phyloP scores from a whole-genome alignment of 2,113 vertebrate species.

The Vulpes vulpes region DNA sequence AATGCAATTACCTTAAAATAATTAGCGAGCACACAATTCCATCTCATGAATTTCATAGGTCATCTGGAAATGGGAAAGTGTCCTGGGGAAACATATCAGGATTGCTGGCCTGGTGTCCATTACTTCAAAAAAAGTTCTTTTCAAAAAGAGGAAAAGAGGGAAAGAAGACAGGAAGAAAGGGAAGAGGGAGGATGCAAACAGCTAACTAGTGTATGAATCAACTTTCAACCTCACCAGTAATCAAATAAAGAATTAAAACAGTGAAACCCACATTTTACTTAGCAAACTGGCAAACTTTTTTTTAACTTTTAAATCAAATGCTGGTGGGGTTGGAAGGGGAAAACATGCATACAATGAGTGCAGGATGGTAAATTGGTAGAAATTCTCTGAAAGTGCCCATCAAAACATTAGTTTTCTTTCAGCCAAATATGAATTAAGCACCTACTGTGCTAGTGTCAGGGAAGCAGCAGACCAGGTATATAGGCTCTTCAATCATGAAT shows the following conservation, averaged over 20 bases:
- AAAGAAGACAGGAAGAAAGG: not conserved
- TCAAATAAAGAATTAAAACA: conserved; percentile 8
- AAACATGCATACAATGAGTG: not conserved
- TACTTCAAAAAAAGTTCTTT: conserved; percentile 1
- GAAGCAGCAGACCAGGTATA: not conserved
- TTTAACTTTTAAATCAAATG: not conserved
- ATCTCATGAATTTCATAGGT: not conserved
- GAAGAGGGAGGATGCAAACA: not conserved
- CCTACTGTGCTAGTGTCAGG: not conserved
- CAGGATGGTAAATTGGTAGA: not conserved
- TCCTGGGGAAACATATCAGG: not conserved
- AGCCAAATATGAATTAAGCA: not conserved
- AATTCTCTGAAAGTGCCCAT: not conserved
- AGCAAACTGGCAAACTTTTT: not conserved
- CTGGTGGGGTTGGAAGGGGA: not conserved
- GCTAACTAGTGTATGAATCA: not conserved
- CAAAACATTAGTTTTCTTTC: not conserved
- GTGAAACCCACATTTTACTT: not conserved
- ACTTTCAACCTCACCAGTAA: not conserved
- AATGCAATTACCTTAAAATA: conserved; percentile 69
- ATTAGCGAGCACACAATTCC: conserved; percentile 50
- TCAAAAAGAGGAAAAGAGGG: not conserved
- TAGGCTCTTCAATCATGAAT: not conserved
- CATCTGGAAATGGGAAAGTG: conserved; percentile 22
- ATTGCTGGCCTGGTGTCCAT: not conserved